A percentile compares a stretch with the other conserved stretches of the same genome.
phyloP scores from a whole-genome alignment of 2,797 vertebrate species.

The Anguilla megastoma region DNA sequence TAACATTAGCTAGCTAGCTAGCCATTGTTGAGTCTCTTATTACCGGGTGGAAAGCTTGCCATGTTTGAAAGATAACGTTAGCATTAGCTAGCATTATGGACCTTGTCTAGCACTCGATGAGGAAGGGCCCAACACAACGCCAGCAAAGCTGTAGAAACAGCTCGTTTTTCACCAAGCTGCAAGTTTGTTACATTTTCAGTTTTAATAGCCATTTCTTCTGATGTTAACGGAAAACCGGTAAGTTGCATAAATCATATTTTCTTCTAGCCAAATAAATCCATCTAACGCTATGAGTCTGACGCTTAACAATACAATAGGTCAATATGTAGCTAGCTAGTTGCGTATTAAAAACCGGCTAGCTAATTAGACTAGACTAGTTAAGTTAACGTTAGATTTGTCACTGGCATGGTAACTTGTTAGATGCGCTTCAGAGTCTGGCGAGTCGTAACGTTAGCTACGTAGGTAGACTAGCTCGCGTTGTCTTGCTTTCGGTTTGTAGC shows the following conservation, averaged over 20 bases:
- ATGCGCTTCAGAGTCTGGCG: neutral
- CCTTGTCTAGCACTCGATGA: neutral
- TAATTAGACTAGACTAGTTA: too few relatives aligned
- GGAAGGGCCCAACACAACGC: neutral
- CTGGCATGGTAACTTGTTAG: too few relatives aligned
- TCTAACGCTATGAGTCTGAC: too few relatives aligned
- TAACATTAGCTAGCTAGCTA: neutral
- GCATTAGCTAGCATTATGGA: neutral
- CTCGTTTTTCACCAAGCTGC: neutral
- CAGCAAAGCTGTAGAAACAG: neutral
- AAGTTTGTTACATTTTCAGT: conserved; percentile 21
- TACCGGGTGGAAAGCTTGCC: neutral
- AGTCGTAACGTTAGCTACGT: neutral
- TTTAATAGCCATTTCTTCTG: conserved; percentile 46
- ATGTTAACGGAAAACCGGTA: conserved; percentile 78
- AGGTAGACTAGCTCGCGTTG: neutral
- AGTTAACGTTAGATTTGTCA: too few relatives aligned
- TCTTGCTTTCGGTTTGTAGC: neutral
- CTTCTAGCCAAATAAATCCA: neutral
- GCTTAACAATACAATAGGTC: too few relatives aligned
- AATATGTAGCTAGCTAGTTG: too few relatives aligned
- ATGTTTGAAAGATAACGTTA: conserved; percentile 14
- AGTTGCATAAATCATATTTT: neutral
- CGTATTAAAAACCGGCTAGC: too few relatives aligned
- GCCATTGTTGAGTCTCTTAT: neutral